These are phyloP conservation scores for Rhagonycha fulva DNA, from an alignment of 2,888 invertebrate genomes.

Conservation along the genomic window DNA sequence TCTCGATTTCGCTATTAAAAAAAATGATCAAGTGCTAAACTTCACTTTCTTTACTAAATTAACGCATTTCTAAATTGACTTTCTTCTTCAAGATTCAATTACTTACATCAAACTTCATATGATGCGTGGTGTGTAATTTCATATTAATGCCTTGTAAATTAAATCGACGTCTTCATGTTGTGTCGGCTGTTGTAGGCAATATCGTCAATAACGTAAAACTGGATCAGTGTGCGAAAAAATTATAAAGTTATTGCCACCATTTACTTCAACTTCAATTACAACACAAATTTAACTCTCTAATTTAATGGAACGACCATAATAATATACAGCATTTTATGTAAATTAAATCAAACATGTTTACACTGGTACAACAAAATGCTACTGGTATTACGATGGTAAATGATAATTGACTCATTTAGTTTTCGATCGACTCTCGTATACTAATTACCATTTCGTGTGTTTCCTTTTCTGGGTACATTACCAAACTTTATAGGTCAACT, in stretches of 20 bases:
- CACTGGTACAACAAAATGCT: not conserved
- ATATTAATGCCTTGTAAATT: not conserved
- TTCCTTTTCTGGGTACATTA: not conserved
- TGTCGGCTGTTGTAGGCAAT: not conserved
- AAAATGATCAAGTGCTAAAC: not conserved
- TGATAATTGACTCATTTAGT: not conserved
- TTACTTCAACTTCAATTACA: not conserved
- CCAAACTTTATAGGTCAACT: not conserved
- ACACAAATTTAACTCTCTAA: not conserved
- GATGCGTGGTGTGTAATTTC: not conserved
- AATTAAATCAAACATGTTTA: not conserved
- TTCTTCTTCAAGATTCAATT: not conserved
- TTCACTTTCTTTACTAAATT: not conserved
- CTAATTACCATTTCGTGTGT: not conserved
- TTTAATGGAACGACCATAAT: not conserved
- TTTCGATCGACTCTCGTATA: not conserved
- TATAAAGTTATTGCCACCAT: not conserved
- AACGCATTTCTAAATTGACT: not conserved
- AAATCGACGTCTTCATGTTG: not conserved
- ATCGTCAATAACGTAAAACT: not conserved
- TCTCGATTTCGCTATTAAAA: not conserved
- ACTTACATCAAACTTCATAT: not conserved
- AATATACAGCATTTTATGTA: not conserved
- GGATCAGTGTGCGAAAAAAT: constrained; percentile 3
- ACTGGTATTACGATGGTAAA: not conserved